A percentile compares a stretch with the other conserved stretches of the same genome.
phyloP scores from a whole-genome alignment of 2,113 vertebrate species.

The Crypturellus undulatus region DNA sequence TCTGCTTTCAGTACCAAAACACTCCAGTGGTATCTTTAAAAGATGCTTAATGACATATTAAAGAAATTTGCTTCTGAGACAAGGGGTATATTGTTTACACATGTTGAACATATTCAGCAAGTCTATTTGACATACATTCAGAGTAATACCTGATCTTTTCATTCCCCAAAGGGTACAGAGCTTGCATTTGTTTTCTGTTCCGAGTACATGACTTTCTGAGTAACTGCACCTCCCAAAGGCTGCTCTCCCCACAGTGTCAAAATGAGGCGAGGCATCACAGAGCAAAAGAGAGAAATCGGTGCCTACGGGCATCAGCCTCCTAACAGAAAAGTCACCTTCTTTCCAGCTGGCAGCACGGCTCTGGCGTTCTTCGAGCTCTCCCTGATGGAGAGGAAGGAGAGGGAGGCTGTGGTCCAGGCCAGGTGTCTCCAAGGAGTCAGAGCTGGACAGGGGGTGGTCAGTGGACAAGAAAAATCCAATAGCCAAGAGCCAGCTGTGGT shows the following conservation, averaged over 20 bases:
- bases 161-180: neutral
- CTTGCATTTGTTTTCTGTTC: neutral
- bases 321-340: neutral
- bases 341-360: neutral
- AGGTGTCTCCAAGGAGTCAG: neutral
- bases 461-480: neutral
- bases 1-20: neutral
- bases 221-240: neutral
- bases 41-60: neutral
- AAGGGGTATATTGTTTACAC: too few relatives aligned
- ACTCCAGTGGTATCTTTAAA: neutral
- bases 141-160: neutral
- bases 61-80: neutral
- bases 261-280: neutral
- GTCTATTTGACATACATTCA: too few relatives aligned
- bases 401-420: neutral
- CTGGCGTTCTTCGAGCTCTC: accelerated
- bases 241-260: neutral
- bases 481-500: neutral
- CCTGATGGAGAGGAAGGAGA: neutral
- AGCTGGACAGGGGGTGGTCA: neutral
- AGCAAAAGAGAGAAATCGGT: neutral
- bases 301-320: neutral
- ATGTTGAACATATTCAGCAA: too few relatives aligned
- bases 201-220: neutral